Conservation (phyloP, 2,113 vertebrate genomes). For the Sprattus sprattus region DNA sequence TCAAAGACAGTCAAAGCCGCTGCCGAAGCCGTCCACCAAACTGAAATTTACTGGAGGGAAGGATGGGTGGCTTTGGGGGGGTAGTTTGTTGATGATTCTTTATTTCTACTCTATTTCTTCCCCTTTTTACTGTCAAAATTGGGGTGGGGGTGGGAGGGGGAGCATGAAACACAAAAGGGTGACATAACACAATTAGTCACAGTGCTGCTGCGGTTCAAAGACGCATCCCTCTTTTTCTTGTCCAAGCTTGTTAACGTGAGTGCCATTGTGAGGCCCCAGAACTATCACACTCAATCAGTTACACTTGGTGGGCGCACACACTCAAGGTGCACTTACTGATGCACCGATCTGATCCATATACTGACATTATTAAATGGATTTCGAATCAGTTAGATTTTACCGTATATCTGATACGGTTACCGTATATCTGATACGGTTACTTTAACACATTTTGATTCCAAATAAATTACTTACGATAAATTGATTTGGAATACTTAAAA, state of each 20-base stretch:
- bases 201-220: conserved; percentile 40
- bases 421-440: too few relatives aligned
- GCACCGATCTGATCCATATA: too few relatives aligned
- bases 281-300: conserved; percentile 46
- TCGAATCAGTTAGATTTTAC: too few relatives aligned
- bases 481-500: too few relatives aligned
- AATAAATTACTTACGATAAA: too few relatives aligned
- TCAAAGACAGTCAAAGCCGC: not conserved
- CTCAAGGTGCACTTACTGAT: not conserved
- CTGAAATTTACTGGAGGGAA: not conserved
- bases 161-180: conserved; percentile 18
- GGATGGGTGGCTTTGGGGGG: not conserved
- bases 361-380: too few relatives aligned
- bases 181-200: conserved; percentile 38
- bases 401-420: too few relatives aligned
- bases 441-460: too few relatives aligned
- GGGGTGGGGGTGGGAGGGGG: not conserved
- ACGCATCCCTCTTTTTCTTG: conserved; percentile 22
- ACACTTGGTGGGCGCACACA: conserved; percentile 41
- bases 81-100: not conserved
- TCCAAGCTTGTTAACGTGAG: conserved; percentile 33
- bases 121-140: not conserved
- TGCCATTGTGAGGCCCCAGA: conserved; percentile 42
- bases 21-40: not conserved
- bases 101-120: not conserved